These are phyloP conservation scores for Coregonus ussuriensis DNA, from an alignment of 2,797 vertebrate genomes.

Conservation along the genomic window DNA sequence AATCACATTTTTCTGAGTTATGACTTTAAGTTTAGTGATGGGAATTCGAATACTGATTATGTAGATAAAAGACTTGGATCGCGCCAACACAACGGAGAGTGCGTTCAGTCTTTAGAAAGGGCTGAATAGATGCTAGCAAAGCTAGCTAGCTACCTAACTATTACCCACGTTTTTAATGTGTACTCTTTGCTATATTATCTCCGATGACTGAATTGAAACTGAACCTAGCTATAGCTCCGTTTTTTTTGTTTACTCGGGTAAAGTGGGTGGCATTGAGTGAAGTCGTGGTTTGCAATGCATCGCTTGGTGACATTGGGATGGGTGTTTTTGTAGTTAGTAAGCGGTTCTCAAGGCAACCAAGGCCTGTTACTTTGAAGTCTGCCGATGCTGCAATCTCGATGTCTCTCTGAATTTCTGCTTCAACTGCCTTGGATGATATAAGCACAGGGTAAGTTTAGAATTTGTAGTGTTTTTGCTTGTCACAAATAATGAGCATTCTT, in stretches of 20 bases:
- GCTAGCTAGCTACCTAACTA: too few species aligned
- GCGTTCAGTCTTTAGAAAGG: background rate
- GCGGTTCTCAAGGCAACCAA: constrained; percentile 70
- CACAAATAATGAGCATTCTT: background rate
- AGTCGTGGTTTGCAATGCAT: constrained; percentile 55
- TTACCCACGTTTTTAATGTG: background rate
- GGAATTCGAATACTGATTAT: background rate
- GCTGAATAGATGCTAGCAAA: background rate
- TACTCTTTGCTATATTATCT: background rate
- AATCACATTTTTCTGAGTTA: background rate
- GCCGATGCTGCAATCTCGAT: background rate
- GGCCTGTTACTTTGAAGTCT: constrained; percentile 13
- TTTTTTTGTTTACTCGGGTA: too few species aligned
- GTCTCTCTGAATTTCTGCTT: background rate
- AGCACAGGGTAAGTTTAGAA: background rate
- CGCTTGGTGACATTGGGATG: constrained; percentile 56
- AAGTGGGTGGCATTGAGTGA: background rate
- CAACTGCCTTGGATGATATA: background rate
- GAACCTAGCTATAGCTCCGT: background rate
- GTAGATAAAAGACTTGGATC: background rate
- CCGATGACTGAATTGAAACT: background rate
- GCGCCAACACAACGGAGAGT: background rate
- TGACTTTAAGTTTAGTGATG: too few species aligned
- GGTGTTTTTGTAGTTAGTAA: constrained; percentile 54
- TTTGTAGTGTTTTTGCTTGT: background rate